Base-by-base conservation (phyloP, 2,797 vertebrate genomes). In the Siniperca obscura region DNA sequence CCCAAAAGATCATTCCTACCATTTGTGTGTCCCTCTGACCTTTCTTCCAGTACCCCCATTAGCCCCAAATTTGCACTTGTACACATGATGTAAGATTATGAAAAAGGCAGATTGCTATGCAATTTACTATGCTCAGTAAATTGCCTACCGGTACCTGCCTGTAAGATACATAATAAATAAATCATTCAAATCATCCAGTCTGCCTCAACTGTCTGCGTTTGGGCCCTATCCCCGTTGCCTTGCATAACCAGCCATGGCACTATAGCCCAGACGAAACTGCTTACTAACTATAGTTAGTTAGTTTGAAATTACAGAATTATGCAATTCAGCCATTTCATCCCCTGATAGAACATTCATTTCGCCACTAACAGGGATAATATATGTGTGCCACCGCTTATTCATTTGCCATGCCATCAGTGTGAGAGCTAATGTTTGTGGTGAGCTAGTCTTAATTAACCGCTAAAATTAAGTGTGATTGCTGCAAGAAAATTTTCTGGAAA, bases 371-470 rank as follows among this genome's bases (percentile, higher is more conserved):
- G 4, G 1, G 40, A 60, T 61, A 34, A 0, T 42, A 56, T 16
- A 17, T 2, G 19, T 27, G 17, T 57, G 69, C n/a, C 52, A 4
- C 46, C 21, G 8, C 71, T 78, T 55, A n/a, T 8, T 42, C 55
- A 53, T 22, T 22, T 68, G 69, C 79, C 82, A 82, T 52, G 11
- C 70, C 30, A 13, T 76, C 74, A 74, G 17, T 1, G 64, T 19
- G 7, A 76, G 42, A 72, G 38, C 34, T 60, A 19, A 27, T 17
- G 70, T 74, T 81, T 78, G 60, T 0, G 14, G 13, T 3, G 42
- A 76, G 53, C 64, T 40, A 38, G 64, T 50, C 56, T 52, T 78
- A 62, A 78, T 72, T 46, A 64, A 27, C 55, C 78, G 56, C 19
- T 34, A 44, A 71, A 70, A 74, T 61, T 34, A 78, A 60, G n/a